These are phyloP conservation scores for Oryzias sinensis DNA, from an alignment of 2,797 vertebrate genomes.

Conservation along the genomic window DNA sequence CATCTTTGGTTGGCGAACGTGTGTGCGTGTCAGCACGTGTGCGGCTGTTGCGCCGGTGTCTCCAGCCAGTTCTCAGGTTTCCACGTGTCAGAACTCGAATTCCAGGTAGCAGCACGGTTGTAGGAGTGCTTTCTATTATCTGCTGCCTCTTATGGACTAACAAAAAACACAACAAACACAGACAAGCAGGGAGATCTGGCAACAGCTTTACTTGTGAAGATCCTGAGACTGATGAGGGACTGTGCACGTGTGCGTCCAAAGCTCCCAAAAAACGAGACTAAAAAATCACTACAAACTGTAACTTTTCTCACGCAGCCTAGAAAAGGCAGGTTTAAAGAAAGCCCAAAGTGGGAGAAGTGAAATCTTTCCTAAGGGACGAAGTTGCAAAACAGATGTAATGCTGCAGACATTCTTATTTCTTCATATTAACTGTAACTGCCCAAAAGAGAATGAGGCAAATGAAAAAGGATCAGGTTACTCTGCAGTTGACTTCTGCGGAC, in stretches of 20 bases:
- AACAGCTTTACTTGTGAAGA: slow-evolving; percentile 16
- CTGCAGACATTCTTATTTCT: slow-evolving; percentile 67
- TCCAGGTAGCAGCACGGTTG: slow-evolving; percentile 31
- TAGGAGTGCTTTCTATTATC: slow-evolving; percentile 45
- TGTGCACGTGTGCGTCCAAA: background rate
- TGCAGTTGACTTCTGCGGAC: slow-evolving; percentile 2
- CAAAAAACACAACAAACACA: slow-evolving; percentile 38
- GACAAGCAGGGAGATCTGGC: slow-evolving; percentile 46
- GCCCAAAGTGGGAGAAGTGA: slow-evolving; percentile 58
- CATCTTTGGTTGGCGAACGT: slow-evolving; percentile 25
- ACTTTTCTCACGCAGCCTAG: background rate
- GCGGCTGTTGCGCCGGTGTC: slow-evolving; percentile 17
- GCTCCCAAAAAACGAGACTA: too few relatives aligned
- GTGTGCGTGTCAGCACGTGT: slow-evolving; percentile 31
- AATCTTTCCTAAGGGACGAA: slow-evolving; percentile 66
- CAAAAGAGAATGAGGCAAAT: slow-evolving; percentile 26
- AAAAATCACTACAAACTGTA: too few relatives aligned
- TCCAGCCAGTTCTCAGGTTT: slow-evolving; percentile 43
- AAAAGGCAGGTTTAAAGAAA: slow-evolving; percentile 23
- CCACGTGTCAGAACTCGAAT: slow-evolving; percentile 63
- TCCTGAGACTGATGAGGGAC: background rate
- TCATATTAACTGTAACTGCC: slow-evolving; percentile 42
- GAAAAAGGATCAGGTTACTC: slow-evolving; percentile 16
- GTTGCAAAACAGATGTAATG: slow-evolving; percentile 68
- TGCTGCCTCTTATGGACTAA: slow-evolving; percentile 43